Conservation (phyloP, 2,113 vertebrate genomes). For the Nothocercus nigrocapillus region DNA sequence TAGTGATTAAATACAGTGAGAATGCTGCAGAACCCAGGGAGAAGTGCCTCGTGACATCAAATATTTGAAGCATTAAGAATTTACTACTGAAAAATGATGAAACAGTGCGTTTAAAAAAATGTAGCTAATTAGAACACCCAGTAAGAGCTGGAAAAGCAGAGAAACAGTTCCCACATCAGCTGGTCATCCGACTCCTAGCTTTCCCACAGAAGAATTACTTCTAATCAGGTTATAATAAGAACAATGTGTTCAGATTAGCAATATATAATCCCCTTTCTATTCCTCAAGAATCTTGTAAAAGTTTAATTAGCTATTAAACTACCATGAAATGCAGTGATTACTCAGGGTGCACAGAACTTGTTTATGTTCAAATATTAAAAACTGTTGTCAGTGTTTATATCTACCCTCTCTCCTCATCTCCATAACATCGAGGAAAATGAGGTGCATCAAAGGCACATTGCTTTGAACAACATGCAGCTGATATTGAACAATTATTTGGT, state of each 20-base stretch:
- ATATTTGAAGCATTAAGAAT: constrained; percentile 69
- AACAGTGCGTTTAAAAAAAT: constrained; percentile 59
- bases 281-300: constrained; percentile 51
- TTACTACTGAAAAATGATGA: constrained; percentile 62
- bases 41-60: constrained; percentile 50
- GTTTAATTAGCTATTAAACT: constrained; percentile 69
- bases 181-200: constrained; percentile 16
- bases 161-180: constrained; percentile 48
- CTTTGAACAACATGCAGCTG: accelerated
- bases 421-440: no score
- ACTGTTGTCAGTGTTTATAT: background rate
- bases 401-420: background rate
- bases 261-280: constrained; percentile 53
- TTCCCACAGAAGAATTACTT: constrained; percentile 58
- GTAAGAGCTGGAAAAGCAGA: constrained; percentile 40
- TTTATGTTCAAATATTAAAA: background rate
- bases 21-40: constrained; percentile 35
- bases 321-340: constrained; percentile 29
- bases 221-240: constrained; percentile 68
- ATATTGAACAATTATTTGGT: background rate
- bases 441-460: background rate
- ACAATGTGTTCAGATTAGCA: constrained; percentile 65
- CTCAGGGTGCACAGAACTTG: background rate
- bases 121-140: constrained; percentile 62
- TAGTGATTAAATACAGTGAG: background rate